phyloP scores from a whole-genome alignment of 2,113 vertebrate genomes.

The Corynorhinus townsendii region DNA sequence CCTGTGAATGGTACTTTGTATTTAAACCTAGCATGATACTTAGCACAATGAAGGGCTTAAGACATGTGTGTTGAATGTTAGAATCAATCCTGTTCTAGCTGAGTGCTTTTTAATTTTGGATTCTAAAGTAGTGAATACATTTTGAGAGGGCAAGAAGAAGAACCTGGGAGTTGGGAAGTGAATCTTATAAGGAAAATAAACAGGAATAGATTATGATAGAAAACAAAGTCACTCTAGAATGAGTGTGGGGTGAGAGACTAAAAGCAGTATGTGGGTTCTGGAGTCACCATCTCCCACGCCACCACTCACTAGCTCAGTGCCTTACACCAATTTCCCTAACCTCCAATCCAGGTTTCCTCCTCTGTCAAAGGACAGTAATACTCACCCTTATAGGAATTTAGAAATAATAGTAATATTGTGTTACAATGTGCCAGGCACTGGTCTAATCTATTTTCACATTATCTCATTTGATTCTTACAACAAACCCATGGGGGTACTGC shows the following conservation, averaged over 20 bases:
- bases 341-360: not conserved
- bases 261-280: not conserved
- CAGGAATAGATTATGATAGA: not conserved
- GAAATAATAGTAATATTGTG: not conserved
- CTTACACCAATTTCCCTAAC: not conserved
- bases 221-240: not conserved
- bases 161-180: not conserved
- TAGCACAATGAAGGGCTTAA: not conserved
- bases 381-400: not conserved
- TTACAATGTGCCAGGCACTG: not conserved
- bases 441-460: not conserved
- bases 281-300: not conserved
- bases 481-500: not conserved
- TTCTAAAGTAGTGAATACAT: not conserved
- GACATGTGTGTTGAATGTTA: not conserved
- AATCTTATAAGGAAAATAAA: not conserved
- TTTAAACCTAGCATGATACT: not conserved
- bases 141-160: not conserved
- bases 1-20: not conserved
- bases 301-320: not conserved
- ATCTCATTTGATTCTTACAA: not conserved
- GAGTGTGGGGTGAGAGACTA: not conserved
- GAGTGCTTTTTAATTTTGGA: not conserved
- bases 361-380: not conserved
- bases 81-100: not conserved